Conservation (phyloP, 2,888 invertebrate species). For the Anorthoa munda region DNA sequence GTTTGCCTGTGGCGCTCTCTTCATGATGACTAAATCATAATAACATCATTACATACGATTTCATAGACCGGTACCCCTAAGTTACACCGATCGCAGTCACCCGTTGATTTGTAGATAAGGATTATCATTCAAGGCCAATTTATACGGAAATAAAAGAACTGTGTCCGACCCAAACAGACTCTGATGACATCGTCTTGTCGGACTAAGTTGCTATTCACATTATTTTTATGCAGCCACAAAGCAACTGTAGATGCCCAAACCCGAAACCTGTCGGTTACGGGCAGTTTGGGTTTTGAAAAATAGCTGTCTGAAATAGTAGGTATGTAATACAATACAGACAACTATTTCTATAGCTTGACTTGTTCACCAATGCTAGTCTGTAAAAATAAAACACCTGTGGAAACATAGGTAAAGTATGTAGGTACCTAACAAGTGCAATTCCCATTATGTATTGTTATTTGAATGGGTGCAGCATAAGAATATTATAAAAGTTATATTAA, state of each 20-base stretch:
- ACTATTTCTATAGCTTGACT: neutral
- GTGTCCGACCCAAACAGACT: neutral
- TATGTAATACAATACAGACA: neutral
- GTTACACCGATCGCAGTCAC: neutral
- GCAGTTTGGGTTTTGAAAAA: neutral
- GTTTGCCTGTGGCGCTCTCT: neutral
- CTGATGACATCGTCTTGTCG: neutral
- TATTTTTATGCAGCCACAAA: neutral
- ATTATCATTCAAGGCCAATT: neutral
- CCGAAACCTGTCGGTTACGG: neutral
- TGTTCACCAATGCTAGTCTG: constrained; percentile 2
- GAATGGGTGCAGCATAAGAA: neutral
- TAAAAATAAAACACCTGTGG: constrained; percentile 17
- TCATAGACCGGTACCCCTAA: neutral
- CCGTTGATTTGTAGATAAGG: neutral
- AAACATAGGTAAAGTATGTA: neutral
- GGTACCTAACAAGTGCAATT: neutral
- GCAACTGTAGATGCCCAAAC: neutral
- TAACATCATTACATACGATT: neutral
- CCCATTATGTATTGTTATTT: neutral
- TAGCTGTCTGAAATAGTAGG: constrained; percentile 4
- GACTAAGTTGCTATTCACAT: neutral
- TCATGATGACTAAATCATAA: neutral
- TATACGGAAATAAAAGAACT: no score
- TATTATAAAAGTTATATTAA: no score